These are phyloP conservation scores for Scaptomyza parva DNA, from an alignment of 2,888 invertebrate species.

Conservation along the genomic window DNA sequence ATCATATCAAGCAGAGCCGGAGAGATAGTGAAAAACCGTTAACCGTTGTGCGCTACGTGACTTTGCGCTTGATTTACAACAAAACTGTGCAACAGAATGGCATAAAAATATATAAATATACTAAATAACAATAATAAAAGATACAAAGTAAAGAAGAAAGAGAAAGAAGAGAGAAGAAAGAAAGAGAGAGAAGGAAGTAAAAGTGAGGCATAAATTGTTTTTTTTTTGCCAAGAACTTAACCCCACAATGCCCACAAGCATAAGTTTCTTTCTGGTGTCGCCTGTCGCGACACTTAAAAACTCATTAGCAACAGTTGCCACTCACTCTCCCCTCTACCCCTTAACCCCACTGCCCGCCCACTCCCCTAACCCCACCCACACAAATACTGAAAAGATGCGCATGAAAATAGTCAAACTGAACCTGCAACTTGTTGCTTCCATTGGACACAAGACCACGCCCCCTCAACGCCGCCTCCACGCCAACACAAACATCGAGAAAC, in stretches of 20 bases:
- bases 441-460: slow-evolving; percentile 39
- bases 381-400: neutral
- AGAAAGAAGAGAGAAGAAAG: too few species aligned
- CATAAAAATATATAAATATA: slow-evolving; percentile 42
- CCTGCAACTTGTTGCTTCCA: slow-evolving; percentile 54
- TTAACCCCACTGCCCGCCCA: too few species aligned
- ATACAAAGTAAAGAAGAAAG: neutral
- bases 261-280: neutral
- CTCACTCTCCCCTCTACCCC: neutral
- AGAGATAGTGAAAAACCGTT: neutral
- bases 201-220: slow-evolving; percentile 38
- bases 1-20: slow-evolving; percentile 1
- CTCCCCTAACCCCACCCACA: too few species aligned
- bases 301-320: slow-evolving; percentile 43
- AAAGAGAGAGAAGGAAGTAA: neutral
- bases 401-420: slow-evolving; percentile 9
- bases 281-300: slow-evolving; percentile 47
- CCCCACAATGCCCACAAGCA: slow-evolving; percentile 22
- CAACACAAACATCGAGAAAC: slow-evolving; percentile 21
- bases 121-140: slow-evolving; percentile 1
- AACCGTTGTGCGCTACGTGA: slow-evolving; percentile 55
- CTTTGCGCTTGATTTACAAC: slow-evolving; percentile 64
- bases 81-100: slow-evolving; percentile 55
- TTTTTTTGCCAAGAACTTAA: slow-evolving; percentile 38
- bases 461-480: too few species aligned